Base-by-base conservation (phyloP, 2,797 vertebrate genomes). In the Anguilla megastoma region DNA sequence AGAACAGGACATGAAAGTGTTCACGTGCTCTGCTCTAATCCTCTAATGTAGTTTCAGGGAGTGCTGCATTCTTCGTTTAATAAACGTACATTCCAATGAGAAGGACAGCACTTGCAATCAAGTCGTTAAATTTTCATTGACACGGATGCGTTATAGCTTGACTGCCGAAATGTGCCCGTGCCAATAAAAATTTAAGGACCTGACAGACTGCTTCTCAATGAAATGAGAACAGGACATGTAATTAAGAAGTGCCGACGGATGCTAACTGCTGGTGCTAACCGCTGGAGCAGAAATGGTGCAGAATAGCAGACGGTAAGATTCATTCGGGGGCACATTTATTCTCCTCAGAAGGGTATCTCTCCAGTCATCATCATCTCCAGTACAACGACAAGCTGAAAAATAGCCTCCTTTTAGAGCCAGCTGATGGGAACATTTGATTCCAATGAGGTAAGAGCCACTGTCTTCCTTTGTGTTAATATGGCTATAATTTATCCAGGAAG, bases 391-490 rank as follows among this genome's bases (percentile, higher is more conserved):
- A 3, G 12, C 76, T 36, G 14, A 45, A 1, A 41, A 80, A 80
- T 18, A 48, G 33, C 1, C 76, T 45, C 16, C 30, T 80, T 21
- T 74, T 33, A 74, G 27, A 45, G 33, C 76, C 76, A 48, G 16
- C 5, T 21, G 74, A 79, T 79, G 74, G 45, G 33, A 5, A 45
- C 76, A 21, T 45, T 80, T 80, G 76, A 45, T 18, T 80, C 76
- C 76, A 80, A 14, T 80, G 76, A 41, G 16, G 74, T 48, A 33
- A 30, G 2, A 10, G 69, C 27, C 10, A 4, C 79, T 48, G 21
- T 82, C 6, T 82, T 50, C 79, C 33, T 50, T 30, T 12, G 54
- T 76, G 33, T 76, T 82, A 82, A 82, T 82, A 48, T 82, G 21
- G 79, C 18, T 9, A n/a, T 82, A 82, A 48, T 82, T 50, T 50